A percentile compares a stretch with the other conserved stretches of the same genome.
Evolutionary conservation across 2,113 vertebrate species (phyloP).

Genomic region (Bufo bufo): DNA sequence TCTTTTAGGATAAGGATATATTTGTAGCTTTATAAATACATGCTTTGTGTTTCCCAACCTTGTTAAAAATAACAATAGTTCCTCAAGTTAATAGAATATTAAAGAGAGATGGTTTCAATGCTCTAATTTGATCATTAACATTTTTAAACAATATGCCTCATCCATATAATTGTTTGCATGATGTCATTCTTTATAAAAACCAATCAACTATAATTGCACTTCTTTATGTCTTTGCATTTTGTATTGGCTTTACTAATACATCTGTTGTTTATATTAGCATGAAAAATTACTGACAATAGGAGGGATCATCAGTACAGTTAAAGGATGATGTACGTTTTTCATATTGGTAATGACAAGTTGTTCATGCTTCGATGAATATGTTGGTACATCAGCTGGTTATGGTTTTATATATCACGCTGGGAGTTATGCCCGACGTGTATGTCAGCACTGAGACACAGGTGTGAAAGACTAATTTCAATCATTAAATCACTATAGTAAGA

Average conservation of each 20-base stretch:
- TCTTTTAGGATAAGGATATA: not conserved
- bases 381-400: slow-evolving; percentile 53
- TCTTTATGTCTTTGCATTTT: slow-evolving; percentile 21
- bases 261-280: slow-evolving; percentile 46
- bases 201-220: not conserved
- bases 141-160: slow-evolving; percentile 4
- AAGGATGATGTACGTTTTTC: slow-evolving; percentile 49
- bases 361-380: slow-evolving; percentile 52
- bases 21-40: not conserved
- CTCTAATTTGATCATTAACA: slow-evolving; percentile 23
- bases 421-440: slow-evolving; percentile 46
- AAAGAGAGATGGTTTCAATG: slow-evolving; percentile 7
- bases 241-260: slow-evolving; percentile 24
- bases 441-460: slow-evolving; percentile 52
- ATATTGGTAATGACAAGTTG: slow-evolving; percentile 53
- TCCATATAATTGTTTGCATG: not conserved
- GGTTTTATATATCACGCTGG: slow-evolving; percentile 50
- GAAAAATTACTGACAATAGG: slow-evolving; percentile 39
- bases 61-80: slow-evolving; percentile 22
- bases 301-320: slow-evolving; percentile 40
- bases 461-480: slow-evolving; percentile 56
- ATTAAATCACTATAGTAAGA: slow-evolving; percentile 50
- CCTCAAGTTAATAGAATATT: slow-evolving; percentile 20
- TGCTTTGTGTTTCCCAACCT: slow-evolving; percentile 15
- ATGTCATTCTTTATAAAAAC: slow-evolving; percentile 13